A percentile compares a stretch with the other conserved stretches of the same genome.
These are phyloP conservation scores for Clarias laeviceps DNA, from an alignment of 2,797 vertebrate genomes.

Conservation along the genomic window DNA sequence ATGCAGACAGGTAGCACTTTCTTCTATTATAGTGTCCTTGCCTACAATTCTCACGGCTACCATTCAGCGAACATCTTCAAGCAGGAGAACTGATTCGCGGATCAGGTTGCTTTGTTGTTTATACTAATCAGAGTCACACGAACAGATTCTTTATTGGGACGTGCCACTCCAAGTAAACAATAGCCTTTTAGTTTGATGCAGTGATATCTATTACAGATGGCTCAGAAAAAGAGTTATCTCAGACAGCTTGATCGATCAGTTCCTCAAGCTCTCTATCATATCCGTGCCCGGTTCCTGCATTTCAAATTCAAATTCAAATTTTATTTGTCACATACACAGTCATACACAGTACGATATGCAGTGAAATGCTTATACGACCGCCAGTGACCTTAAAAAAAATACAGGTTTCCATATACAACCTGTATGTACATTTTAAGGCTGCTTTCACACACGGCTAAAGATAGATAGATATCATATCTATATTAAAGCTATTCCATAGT, in stretches of 20 bases:
- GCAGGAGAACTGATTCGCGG: not conserved
- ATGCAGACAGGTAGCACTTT: slow-evolving; percentile 18
- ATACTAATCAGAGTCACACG: slow-evolving; percentile 1
- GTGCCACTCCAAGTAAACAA: not conserved
- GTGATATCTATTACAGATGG: not conserved
- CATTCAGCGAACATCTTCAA: not conserved
- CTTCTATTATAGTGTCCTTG: slow-evolving; percentile 24
- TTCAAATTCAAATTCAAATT: too few relatives aligned
- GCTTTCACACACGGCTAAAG: not conserved
- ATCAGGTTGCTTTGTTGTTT: slow-evolving; percentile 13
- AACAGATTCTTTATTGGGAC: not conserved
- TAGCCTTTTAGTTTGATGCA: not conserved
- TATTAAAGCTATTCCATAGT: too few relatives aligned
- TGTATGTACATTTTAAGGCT: not conserved
- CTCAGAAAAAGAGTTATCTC: not conserved
- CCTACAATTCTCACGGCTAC: not conserved
- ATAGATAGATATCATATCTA: too few relatives aligned
- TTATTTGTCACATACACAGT: too few relatives aligned
- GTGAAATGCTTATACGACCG: too few relatives aligned
- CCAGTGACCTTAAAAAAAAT: too few relatives aligned
- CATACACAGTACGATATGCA: too few relatives aligned
- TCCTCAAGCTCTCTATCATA: not conserved
- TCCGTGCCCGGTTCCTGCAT: not conserved
- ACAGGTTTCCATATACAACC: not conserved
- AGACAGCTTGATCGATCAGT: not conserved